Conservation (phyloP, 1,140 invertebrate genomes). For the Charaxes varanes region DNA sequence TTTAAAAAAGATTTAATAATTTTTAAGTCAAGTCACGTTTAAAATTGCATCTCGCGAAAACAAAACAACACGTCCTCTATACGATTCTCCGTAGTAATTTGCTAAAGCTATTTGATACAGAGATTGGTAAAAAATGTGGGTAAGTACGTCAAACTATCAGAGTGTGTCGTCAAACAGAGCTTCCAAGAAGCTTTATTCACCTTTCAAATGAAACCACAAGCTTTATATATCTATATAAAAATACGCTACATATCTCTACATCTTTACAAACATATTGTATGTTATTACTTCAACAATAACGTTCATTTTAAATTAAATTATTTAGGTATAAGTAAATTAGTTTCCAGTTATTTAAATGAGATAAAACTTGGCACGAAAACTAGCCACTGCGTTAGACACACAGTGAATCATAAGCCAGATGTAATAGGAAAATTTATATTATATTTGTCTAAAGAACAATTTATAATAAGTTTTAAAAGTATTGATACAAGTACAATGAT, state of each 20-base stretch:
- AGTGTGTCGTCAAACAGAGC: constrained; percentile 2
- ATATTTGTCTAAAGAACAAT: neutral
- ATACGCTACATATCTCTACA: neutral
- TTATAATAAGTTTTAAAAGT: too few species aligned
- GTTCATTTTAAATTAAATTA: constrained; percentile 9
- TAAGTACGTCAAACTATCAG: neutral
- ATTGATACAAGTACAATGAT: too few species aligned
- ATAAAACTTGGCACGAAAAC: constrained; percentile 32
- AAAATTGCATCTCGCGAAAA: constrained; percentile 1
- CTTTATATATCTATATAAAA: too few species aligned
- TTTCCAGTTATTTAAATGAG: constrained; percentile 20
- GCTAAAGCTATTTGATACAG: constrained; percentile 19
- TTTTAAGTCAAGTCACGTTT: constrained; percentile 8
- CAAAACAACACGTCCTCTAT: constrained; percentile 7
- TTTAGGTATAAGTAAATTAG: constrained; percentile 10
- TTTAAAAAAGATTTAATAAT: too few species aligned
- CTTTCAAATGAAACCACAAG: constrained; percentile 10
- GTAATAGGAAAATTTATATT: neutral
- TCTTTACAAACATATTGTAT: neutral
- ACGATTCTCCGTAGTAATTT: constrained; percentile 20
- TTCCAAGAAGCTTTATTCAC: constrained; percentile 10
- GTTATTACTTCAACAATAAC: constrained; percentile 1
- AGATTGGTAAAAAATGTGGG: constrained; percentile 19
- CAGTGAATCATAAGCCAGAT: constrained; percentile 15
- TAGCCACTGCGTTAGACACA: constrained; percentile 15